phyloP scores from a whole-genome alignment of 2,113 vertebrate genomes.

The Carassius carassius region DNA sequence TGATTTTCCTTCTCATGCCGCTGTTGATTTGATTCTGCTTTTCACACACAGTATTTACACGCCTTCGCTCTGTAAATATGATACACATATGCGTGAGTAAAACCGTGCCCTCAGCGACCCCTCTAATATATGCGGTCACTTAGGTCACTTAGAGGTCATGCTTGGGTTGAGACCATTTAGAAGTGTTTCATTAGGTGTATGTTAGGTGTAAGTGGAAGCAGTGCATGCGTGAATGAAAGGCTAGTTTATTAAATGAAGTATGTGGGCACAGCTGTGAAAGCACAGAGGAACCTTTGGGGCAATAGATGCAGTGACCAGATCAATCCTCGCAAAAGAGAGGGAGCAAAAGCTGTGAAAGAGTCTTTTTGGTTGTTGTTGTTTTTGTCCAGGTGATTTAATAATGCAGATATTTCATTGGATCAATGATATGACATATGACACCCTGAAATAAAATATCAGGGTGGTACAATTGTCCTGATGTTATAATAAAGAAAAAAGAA shows the following conservation, averaged over 20 bases:
- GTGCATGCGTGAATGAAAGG: slow-evolving; percentile 3
- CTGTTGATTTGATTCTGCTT: slow-evolving; percentile 18
- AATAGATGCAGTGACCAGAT: slow-evolving; percentile 66
- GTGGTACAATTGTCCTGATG: not conserved
- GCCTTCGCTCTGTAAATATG: slow-evolving; percentile 2
- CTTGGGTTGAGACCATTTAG: not conserved
- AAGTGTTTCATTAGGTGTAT: slow-evolving; percentile 21
- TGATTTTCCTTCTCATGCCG: slow-evolving; percentile 56
- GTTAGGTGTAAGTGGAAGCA: not conserved
- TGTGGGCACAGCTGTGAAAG: slow-evolving; percentile 66
- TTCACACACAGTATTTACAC: slow-evolving; percentile 27
- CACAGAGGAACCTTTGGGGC: slow-evolving; percentile 70
- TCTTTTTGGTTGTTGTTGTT: not conserved
- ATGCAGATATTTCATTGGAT: slow-evolving; percentile 1
- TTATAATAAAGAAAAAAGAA: not conserved
- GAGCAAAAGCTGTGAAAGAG: slow-evolving; percentile 39
- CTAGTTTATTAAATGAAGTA: slow-evolving; percentile 44
- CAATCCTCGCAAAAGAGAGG: slow-evolving; percentile 62
- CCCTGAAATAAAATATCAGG: not conserved
- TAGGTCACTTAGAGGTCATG: slow-evolving; percentile 27
- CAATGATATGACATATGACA: not conserved
- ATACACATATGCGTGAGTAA: not conserved
- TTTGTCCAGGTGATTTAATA: not conserved
- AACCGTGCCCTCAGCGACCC: not conserved
- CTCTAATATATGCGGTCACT: not conserved